Conservation (phyloP, 2,113 vertebrate genomes). For the Suncus etruscus region DNA sequence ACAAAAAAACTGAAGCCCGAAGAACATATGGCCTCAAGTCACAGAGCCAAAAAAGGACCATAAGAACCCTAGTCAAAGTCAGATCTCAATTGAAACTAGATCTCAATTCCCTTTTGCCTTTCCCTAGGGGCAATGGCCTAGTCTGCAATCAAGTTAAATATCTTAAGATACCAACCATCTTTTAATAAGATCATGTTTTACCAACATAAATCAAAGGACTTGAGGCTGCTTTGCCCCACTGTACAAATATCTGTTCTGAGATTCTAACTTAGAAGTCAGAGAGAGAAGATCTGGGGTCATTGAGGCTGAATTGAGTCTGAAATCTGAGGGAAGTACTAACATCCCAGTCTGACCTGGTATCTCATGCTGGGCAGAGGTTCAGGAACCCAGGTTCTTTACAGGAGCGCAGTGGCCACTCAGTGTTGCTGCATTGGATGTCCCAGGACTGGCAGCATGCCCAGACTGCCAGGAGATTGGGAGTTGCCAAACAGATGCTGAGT, state of each 20-base stretch:
- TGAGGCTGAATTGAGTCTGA: not conserved
- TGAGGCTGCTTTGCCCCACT: not conserved
- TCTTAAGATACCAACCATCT: not conserved
- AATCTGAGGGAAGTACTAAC: not conserved
- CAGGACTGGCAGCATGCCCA: not conserved
- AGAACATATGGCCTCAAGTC: slow-evolving; percentile 21
- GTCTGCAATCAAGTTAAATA: not conserved
- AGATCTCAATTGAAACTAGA: slow-evolving; percentile 24
- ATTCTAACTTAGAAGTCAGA: slow-evolving; percentile 15
- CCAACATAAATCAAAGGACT: not conserved
- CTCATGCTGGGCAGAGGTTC: rapidly evolving
- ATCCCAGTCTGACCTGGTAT: not conserved
- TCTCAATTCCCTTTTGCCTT: slow-evolving; percentile 39
- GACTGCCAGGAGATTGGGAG: not conserved
- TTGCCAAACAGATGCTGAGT: slow-evolving; percentile 26
- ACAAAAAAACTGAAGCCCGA: not conserved
- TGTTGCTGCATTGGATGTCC: not conserved
- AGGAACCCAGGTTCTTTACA: not conserved
- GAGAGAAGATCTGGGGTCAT: not conserved
- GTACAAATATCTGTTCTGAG: not conserved
- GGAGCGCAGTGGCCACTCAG: not conserved
- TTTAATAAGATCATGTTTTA: slow-evolving; percentile 11
- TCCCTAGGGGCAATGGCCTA: not conserved
- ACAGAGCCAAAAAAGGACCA: slow-evolving; percentile 12
- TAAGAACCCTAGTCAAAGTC: not conserved